Conservation (phyloP, 2,797 vertebrate genomes). For the Chaetophractus vellerosus region DNA sequence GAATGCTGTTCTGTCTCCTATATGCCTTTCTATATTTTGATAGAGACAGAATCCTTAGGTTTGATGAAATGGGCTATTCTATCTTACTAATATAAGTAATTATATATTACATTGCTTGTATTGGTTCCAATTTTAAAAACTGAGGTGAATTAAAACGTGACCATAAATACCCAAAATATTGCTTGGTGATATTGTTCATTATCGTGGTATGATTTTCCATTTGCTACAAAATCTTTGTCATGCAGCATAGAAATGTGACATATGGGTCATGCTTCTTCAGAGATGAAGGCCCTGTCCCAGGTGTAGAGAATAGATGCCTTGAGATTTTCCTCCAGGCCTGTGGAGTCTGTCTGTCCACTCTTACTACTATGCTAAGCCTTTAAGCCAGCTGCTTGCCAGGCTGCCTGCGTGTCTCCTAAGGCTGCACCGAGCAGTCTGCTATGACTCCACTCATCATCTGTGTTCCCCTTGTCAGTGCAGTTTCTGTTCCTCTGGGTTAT, state of each 20-base stretch:
- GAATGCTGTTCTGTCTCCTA: neutral
- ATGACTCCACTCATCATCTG: neutral
- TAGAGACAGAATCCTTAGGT: constrained; percentile 30
- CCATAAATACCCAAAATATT: neutral
- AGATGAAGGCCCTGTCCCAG: neutral
- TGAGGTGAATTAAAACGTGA: constrained; percentile 18
- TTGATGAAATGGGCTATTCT: constrained; percentile 1
- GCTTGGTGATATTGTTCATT: neutral
- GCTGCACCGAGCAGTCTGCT: neutral
- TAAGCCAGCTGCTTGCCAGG: neutral
- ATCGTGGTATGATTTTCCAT: neutral
- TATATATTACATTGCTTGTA: neutral
- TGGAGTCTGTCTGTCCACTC: neutral
- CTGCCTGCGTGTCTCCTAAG: neutral
- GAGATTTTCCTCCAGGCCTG: neutral
- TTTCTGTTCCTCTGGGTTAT: constrained; percentile 17
- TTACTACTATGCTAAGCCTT: neutral
- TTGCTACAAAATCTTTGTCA: constrained; percentile 20
- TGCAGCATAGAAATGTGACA: neutral
- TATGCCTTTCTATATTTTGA: neutral
- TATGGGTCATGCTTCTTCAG: neutral
- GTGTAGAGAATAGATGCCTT: rapidly evolving
- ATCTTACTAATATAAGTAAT: neutral
- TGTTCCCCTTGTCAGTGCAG: neutral
- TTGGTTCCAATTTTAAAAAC: constrained; percentile 1